Base-by-base conservation (phyloP, 2,113 vertebrate species). In the Chelonoidis abingdonii region DNA sequence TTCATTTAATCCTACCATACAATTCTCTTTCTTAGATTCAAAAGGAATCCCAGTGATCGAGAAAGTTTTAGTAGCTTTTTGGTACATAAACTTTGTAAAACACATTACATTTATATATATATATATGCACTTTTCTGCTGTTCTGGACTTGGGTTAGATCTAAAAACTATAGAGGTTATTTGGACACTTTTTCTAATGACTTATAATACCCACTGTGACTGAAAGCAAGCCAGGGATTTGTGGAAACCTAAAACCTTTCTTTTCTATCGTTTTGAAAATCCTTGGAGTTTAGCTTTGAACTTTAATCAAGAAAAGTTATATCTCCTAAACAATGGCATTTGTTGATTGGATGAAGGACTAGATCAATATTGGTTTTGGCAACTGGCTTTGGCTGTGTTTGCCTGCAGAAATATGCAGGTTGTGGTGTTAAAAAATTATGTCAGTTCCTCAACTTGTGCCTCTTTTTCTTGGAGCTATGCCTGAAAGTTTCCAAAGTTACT, bases 311-410 rank as follows among this genome's bases (percentile, higher is more conserved):
- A 99, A 99, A 99, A 99, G 99, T 98, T 99, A 98, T 98, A 98
- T 99, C 98, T 98, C 98, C 99, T 99, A 99, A 99, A 99, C 99
- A 99, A 99, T 98, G 98, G 98, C 98, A 98, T 98, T 99, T 99
- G 99, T 99, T 99, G 99, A 99, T 99, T 98, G 98, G 98, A 98
- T 97, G 97, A 98, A 97, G 97, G 96, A 97, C 98, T 98, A 98
- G 98, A 98, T 98, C 98, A 98, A 98, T 99, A 98, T 99, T 99
- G 99, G 98, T 98, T 98, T 98, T 98, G 98, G 98, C 98, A 98
- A 97, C 89, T 93, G 79, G 19, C 94, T 98, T 98, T 99, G 98
- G 98, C 93, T 88, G 96, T 94, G 95, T 98, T 94, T 96, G 97
- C 94, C 88, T 97, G 94, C 97, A 98, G 96, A 98, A 98, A 98